Base-by-base conservation (phyloP, 2,888 invertebrate species). In the Beris chalybata region DNA sequence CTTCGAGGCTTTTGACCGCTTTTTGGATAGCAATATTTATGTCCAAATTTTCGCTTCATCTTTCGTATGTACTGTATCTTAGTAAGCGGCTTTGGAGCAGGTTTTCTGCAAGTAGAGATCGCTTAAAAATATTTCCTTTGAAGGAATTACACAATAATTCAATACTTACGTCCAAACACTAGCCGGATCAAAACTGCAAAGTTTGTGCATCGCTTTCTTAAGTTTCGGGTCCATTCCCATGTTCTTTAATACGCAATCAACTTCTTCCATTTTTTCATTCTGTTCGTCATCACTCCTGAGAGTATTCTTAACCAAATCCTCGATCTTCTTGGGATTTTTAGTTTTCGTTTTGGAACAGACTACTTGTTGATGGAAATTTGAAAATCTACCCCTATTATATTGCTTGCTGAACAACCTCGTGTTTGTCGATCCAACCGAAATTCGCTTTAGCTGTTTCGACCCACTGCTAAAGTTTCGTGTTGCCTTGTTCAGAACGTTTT, bases 171-270 rank as follows among this genome's bases (percentile, higher is more conserved):
- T 29, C 58, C 58, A 58, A 30, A n/a, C 47, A 11, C 11, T 9
- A 15, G 7, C 58, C n/a, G 58, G 58, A 7, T 58, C 15, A 30
- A 30, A 58, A 12, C 45, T 12, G 30, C 58, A 58, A 11, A 58
- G 47, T 47, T 58, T 45, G 1, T 45, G 29, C 22, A 45, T 29
- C 4, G 58, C 29, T 9, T 47, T 29, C 30, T 47, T 58, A n/a
- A 58, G n/a, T 29, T 58, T 44, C 29, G 22, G 32, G 29, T 58
- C 58, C 38, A 32, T 5, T 7, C 38, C 38, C 3, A 45, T 29
- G 4, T 56, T 12, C 4, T 56, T n/a, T 29, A 58, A 7, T 4
- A 47, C n/a, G 13, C 47, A 58, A 29, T 58, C 45, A 11, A n/a
- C 22, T n/a, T 45, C 4, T 7, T 13, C 13, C 4, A 22, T 44